Evolutionary conservation across 1,140 invertebrate genomes (phyloP), one percentile per base, ranked within the genome.

Genomic region (Idris sp.): DNA sequence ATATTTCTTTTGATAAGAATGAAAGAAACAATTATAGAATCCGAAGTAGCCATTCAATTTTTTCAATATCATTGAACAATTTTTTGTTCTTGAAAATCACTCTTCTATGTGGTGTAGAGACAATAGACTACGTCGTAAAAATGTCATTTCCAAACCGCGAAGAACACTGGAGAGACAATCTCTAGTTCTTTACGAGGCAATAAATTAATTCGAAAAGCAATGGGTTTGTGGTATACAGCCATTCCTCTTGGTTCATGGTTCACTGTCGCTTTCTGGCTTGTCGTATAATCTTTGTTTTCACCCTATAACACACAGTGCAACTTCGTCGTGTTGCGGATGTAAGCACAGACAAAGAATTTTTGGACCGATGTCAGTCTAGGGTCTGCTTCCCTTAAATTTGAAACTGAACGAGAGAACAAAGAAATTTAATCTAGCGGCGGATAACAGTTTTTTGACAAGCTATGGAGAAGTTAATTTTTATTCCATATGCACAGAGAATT

Each of bases 191-290:
- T 83, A 83, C 74, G 77, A 77, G 62, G 76, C 74, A 53, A 79
- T 83, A 84, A 83, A 84, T 84, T 83, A 80, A 81, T 81, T 74
- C 73, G 56, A 28, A 30, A 79, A 76, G 77, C 49, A 64, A 31
- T 68, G 75, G 64, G 59, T 72, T 58, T 68, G 67, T 62, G 65
- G 49, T 16, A 58, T 15, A 43, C 16, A 11, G 15, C n/a, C 59
- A 53, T 62, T 36, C 62, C 36, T 72, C 31, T 62, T 38, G 31
- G 44, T 11, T 6, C 15, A 40, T 19, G 25, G 33, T 46, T 59
- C 69, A 48, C 61, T 49, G 59, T 68, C 36, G 35, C 54, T 68
- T 64, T 64, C 67, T 73, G 65, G 58, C 49, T 18, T 38, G 59
- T 40, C 35, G 36, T 46, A 43, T 58, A 56, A 59, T 58, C 62